Evolutionary conservation across 2,888 invertebrate species (phyloP).

Genomic region (Zaprionus lineosus): DNA sequence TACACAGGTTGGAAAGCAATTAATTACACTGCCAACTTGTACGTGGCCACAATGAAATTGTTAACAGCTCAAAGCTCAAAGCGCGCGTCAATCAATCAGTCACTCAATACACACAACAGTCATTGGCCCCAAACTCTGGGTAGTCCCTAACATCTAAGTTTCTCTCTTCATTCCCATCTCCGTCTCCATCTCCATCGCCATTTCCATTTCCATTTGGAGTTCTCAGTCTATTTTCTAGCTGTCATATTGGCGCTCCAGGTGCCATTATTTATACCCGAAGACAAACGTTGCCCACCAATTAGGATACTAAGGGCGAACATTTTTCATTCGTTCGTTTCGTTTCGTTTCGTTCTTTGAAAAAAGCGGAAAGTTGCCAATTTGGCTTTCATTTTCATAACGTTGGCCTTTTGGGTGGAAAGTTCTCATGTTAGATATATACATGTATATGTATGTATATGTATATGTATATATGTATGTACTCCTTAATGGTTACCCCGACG

Average conservation of each 20-base stretch:
- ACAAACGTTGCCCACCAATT: slow-evolving; percentile 69
- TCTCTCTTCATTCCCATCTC: slow-evolving; percentile 21
- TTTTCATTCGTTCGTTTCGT: slow-evolving; percentile 68
- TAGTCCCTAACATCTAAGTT: not conserved
- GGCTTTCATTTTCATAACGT: slow-evolving; percentile 71
- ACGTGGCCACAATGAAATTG: slow-evolving; percentile 72
- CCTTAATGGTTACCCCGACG: not conserved
- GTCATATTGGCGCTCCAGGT: slow-evolving; percentile 60
- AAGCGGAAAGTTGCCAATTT: slow-evolving; percentile 62
- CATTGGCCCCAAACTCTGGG: slow-evolving; percentile 56
- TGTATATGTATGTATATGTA: too few relatives aligned
- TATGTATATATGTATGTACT: too few relatives aligned
- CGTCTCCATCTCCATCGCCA: slow-evolving; percentile 23
- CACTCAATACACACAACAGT: slow-evolving; percentile 31
- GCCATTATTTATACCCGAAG: slow-evolving; percentile 71
- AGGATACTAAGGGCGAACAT: slow-evolving; percentile 65
- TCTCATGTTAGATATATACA: slow-evolving; percentile 44
- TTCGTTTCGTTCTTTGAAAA: too few relatives aligned
- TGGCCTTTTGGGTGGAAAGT: slow-evolving; percentile 47
- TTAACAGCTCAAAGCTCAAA: slow-evolving; percentile 68
- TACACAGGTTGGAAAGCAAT: slow-evolving; percentile 65
- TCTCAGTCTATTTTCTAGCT: slow-evolving; percentile 26
- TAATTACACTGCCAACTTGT: slow-evolving; percentile 70
- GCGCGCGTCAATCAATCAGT: slow-evolving; percentile 67
- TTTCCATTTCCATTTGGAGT: slow-evolving; percentile 2